A percentile compares a stretch with the other conserved stretches of the same genome.
phyloP scores from a whole-genome alignment of 2,888 invertebrate species.

The Leucoma salicis region DNA sequence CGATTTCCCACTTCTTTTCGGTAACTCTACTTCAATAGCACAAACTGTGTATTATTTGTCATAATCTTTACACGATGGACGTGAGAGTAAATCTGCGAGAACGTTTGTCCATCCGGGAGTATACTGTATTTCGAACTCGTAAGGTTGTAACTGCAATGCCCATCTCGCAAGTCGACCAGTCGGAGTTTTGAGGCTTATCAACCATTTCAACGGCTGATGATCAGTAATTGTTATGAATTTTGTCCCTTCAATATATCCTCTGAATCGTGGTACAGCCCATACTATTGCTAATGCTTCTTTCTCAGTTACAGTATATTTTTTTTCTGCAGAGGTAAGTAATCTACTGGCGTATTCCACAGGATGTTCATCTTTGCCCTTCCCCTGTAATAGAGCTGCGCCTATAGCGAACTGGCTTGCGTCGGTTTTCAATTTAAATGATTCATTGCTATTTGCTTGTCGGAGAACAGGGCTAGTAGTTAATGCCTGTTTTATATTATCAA shows the following conservation, averaged over 20 bases:
- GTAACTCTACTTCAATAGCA: conserved; percentile 1
- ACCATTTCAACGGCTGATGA: conserved; percentile 60
- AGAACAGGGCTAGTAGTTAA: no score
- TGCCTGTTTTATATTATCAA: no score
- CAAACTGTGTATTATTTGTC: conserved; percentile 8
- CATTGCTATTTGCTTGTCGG: no score
- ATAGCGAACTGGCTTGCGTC: no score
- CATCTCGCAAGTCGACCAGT: conserved; percentile 57
- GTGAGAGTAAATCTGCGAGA: conserved; percentile 43
- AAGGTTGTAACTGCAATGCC: conserved; percentile 51
- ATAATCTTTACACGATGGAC: conserved; percentile 1
- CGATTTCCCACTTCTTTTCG: background rate
- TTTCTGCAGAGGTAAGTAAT: no score
- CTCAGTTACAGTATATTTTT: no score
- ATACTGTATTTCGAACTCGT: conserved; percentile 48
- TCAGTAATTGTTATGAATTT: conserved; percentile 52
- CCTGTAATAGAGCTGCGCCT: no score
- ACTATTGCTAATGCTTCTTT: no score
- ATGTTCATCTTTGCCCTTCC: no score
- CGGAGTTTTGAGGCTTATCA: conserved; percentile 42
- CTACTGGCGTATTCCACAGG: no score
- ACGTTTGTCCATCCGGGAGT: conserved; percentile 45
- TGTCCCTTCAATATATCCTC: conserved; percentile 39
- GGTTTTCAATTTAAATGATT: no score
- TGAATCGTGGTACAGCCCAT: no score